Evolutionary conservation across 2,888 invertebrate genomes (phyloP).

Genomic region (Malthinus seriepunctatus): DNA sequence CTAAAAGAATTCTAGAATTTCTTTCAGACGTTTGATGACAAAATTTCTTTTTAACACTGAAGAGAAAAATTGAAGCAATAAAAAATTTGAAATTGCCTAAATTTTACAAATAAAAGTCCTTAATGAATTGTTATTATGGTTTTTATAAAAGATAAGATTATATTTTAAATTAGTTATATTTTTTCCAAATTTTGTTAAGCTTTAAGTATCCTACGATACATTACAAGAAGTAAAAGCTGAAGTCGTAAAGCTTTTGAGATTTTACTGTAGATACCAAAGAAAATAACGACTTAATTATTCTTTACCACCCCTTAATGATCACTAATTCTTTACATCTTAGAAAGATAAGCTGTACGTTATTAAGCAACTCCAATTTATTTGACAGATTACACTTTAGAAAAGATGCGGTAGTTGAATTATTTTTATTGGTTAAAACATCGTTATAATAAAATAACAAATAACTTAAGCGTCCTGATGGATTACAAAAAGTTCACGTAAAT

Average conservation of each 20-base stretch:
- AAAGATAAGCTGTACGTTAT: conserved; percentile 16
- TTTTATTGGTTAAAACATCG: conserved; percentile 1
- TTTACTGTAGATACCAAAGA: conserved; percentile 7
- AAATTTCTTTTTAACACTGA: conserved; percentile 19
- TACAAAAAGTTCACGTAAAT: no score
- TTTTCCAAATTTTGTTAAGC: conserved; percentile 2
- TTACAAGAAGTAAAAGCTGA: conserved; percentile 1
- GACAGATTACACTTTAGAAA: conserved; percentile 8
- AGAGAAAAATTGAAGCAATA: conserved; percentile 15
- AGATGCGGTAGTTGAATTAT: conserved; percentile 5
- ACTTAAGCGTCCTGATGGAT: no score
- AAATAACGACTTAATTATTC: conserved; percentile 21
- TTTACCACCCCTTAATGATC: conserved; percentile 15
- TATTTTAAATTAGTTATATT: neutral
- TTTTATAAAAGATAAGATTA: no score
- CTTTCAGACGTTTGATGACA: no score
- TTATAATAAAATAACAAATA: no score
- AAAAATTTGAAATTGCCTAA: conserved; percentile 8
- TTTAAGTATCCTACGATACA: conserved; percentile 4
- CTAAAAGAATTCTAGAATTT: no score
- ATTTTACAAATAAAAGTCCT: no score
- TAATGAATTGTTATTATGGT: no score
- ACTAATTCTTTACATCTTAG: conserved; percentile 12
- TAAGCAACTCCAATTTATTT: conserved; percentile 15
- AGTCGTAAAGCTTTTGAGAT: conserved; percentile 11